Percentiles rank a stretch among this genome's conserved stretches.
phyloP scores from a whole-genome alignment of 1,140 invertebrate species.

The Uloborus diversus region DNA sequence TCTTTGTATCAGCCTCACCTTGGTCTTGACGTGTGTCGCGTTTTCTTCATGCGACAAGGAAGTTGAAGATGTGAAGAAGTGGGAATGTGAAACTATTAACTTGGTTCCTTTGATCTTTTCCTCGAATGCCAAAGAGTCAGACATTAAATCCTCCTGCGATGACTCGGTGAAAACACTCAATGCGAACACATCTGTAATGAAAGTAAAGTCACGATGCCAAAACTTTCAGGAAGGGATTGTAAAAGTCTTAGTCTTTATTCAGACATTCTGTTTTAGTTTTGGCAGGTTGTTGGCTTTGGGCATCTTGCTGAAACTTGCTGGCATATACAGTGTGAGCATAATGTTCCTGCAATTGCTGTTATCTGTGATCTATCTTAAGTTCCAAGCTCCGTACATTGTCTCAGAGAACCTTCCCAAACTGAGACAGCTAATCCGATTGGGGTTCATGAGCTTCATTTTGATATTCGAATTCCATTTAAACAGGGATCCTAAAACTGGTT shows the following conservation, averaged over 20 bases:
- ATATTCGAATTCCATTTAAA: conserved; percentile 52
- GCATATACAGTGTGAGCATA: conserved; percentile 39
- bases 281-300: conserved; percentile 41
- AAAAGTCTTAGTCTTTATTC: conserved; percentile 11
- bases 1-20: conserved; percentile 20
- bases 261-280: conserved; percentile 42
- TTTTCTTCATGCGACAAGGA: conserved; percentile 8
- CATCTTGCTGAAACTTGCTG: conserved; percentile 40
- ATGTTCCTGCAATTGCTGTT: conserved; percentile 39
- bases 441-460: conserved; percentile 44
- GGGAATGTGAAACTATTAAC: conserved; percentile 34
- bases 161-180: background rate
- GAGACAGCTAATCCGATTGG: conserved; percentile 25
- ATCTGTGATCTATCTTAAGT: conserved; percentile 45
- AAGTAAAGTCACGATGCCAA: background rate
- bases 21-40: conserved; percentile 28
- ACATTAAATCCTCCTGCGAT: background rate
- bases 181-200: background rate
- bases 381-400: conserved; percentile 36
- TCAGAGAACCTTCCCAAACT: conserved; percentile 36
- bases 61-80: conserved; percentile 34
- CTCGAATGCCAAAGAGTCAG: background rate
- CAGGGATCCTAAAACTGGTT: conserved; percentile 36
- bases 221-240: background rate
- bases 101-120: conserved; percentile 40